These are phyloP conservation scores for Lordiphosa collinella DNA, from an alignment of 1,140 invertebrate species.

Conservation along the genomic window DNA sequence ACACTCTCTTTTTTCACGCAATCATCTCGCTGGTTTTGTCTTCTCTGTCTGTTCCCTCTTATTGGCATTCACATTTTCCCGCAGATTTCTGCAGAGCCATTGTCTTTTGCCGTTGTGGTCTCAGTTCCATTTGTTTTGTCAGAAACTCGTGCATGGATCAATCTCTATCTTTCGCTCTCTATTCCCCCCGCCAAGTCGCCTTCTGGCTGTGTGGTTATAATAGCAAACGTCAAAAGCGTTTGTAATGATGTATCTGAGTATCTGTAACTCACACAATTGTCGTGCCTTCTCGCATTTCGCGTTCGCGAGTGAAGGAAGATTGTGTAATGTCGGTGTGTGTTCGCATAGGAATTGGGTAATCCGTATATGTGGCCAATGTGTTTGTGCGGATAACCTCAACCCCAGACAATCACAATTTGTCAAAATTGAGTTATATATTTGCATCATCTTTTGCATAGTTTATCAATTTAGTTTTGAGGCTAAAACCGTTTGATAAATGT, in stretches of 20 bases:
- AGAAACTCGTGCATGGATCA: slow-evolving; percentile 45
- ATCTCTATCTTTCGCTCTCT: slow-evolving; percentile 27
- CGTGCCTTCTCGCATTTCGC: slow-evolving; percentile 44
- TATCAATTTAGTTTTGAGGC: slow-evolving; percentile 29
- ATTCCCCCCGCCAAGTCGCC: slow-evolving; percentile 9
- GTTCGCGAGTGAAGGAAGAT: slow-evolving; percentile 24
- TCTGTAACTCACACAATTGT: slow-evolving; percentile 34
- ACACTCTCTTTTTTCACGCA: not conserved
- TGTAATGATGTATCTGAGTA: slow-evolving; percentile 40
- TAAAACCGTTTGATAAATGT: slow-evolving; percentile 37
- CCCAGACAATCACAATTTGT: slow-evolving; percentile 8
- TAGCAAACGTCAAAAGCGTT: slow-evolving; percentile 15
- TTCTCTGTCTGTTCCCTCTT: slow-evolving; percentile 9
- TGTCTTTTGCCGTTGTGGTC: slow-evolving; percentile 27
- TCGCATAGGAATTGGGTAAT: slow-evolving; percentile 34
- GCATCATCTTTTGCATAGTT: slow-evolving; percentile 40
- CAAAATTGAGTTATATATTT: slow-evolving; percentile 33
- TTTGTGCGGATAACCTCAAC: slow-evolving; percentile 11
- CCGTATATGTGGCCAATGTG: slow-evolving; percentile 15
- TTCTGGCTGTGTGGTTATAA: slow-evolving; percentile 1
- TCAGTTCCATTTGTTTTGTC: slow-evolving; percentile 18
- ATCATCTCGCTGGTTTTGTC: not conserved
- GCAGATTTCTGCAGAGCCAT: slow-evolving; percentile 33
- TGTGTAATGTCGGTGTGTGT: slow-evolving; percentile 34
- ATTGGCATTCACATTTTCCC: slow-evolving; percentile 40